Evolutionary conservation across 2,797 vertebrate species (phyloP), one percentile per base, ranked within the genome.

Genomic region (Lepus townsendii): DNA sequence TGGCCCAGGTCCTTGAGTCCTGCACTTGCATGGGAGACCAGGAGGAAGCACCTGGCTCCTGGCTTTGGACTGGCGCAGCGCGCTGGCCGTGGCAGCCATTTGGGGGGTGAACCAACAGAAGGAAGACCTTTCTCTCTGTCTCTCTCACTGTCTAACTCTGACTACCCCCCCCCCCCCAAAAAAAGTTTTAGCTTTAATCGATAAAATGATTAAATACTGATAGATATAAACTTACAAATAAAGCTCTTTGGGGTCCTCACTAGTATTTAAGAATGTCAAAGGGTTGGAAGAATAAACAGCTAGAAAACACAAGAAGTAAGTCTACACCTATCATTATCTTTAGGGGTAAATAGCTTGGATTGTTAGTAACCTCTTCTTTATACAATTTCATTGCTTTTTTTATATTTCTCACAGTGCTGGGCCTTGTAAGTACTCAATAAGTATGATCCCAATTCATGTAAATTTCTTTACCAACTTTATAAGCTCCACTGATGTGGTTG

Each of bases 261-360:
- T 65, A 82, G 83, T 88, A 78, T 84, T 91, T 60, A 83, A 93
- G 38, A 71, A 3, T 92, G 0, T 60, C 65, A 83, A 66, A 63
- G 6, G 19, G 1, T 76, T 60, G n/a, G 90, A 50, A 62, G 30
- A 50, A 5, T 42, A 93, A 89, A 93, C 66, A 76, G 30, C 47
- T 83, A 76, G 69, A 78, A 83, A 93, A 72, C 12, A 42, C 27
- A 24, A 63, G 35, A 80, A 87, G 30, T 27, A 93, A 82, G 22
- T 12, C 7, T 24, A 24, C 1, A 54, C 6, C 16, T 10, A 66
- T 2, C 42, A 27, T n/a, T 86, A 77, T 69, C 2, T 57, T 90
- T 84, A 35, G 30, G 32, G 3, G 66, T 86, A 88, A 77, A 52
- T 82, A 30, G 50, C 30, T 86, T 84, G 24, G 30, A 50, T 93